Conservation (phyloP, 2,113 vertebrate genomes). For the Pheucticus melanocephalus region DNA sequence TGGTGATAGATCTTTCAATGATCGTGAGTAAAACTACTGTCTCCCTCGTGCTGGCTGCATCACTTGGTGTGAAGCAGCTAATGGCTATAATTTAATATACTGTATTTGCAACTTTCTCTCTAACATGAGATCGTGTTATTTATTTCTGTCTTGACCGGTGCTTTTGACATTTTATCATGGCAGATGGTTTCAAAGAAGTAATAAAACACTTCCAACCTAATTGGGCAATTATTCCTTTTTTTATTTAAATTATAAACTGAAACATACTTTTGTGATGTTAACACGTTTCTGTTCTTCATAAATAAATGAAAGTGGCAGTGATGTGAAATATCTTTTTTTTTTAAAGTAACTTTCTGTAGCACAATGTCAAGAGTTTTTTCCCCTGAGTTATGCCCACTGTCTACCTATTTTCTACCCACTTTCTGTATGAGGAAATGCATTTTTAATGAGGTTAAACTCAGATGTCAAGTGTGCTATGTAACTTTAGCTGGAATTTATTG, state of each 20-base stretch:
- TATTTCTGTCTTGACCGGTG: slow-evolving; percentile 76
- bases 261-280: background rate
- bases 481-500: background rate
- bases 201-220: slow-evolving; percentile 71
- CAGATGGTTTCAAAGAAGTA: slow-evolving; percentile 71
- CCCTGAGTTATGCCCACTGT: background rate
- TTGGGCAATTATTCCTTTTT: slow-evolving; percentile 43
- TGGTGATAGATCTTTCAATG: slow-evolving; percentile 19
- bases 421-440: background rate
- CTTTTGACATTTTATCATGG: slow-evolving; percentile 70
- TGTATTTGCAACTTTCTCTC: slow-evolving; percentile 56
- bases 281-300: background rate
- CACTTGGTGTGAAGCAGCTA: slow-evolving; percentile 29
- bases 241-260: background rate
- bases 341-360: background rate
- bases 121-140: slow-evolving; percentile 73
- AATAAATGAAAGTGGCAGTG: slow-evolving; percentile 43
- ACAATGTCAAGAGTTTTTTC: background rate
- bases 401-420: background rate
- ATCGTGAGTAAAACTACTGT: slow-evolving; percentile 48
- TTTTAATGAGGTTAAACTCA: background rate
- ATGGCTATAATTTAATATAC: slow-evolving; percentile 63
- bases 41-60: slow-evolving; percentile 41
- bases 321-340: background rate
- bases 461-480: background rate